These are phyloP conservation scores for Pachyuromys duprasi DNA, from an alignment of 2,797 vertebrate species.

Conservation along the genomic window DNA sequence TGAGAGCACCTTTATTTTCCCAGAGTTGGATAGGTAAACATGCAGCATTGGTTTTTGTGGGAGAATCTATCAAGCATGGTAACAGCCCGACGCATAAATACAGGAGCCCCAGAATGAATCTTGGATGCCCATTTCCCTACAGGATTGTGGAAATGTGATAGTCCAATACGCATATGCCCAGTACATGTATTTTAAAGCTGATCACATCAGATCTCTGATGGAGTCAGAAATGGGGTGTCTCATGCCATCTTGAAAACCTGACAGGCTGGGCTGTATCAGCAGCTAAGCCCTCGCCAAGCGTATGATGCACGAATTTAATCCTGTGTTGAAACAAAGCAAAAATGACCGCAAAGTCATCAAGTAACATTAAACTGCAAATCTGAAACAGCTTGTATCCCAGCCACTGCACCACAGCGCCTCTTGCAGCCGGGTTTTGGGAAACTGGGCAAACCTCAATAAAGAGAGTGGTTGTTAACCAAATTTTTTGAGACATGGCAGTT, in stretches of 20 bases:
- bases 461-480: neutral
- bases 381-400: neutral
- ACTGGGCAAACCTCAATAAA: neutral
- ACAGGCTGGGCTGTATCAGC: neutral
- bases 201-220: neutral
- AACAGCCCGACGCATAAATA: neutral
- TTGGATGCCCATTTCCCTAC: neutral
- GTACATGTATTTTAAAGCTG: neutral
- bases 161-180: neutral
- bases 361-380: neutral
- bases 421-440: neutral
- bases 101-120: neutral
- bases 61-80: conserved; percentile 39
- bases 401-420: neutral
- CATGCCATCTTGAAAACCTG: conserved; percentile 28
- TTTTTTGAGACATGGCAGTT: neutral
- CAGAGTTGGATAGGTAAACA: conserved; percentile 26
- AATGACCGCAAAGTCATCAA: neutral
- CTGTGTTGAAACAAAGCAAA: neutral
- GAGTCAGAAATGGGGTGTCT: neutral
- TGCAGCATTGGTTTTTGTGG: neutral
- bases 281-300: neutral
- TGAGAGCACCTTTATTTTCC: conserved; percentile 23
- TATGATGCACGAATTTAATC: neutral
- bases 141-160: neutral